Percentiles rank a stretch among this genome's conserved stretches.
Evolutionary conservation across 2,888 invertebrate species (phyloP).

Genomic region (Cephonodes hylas): DNA sequence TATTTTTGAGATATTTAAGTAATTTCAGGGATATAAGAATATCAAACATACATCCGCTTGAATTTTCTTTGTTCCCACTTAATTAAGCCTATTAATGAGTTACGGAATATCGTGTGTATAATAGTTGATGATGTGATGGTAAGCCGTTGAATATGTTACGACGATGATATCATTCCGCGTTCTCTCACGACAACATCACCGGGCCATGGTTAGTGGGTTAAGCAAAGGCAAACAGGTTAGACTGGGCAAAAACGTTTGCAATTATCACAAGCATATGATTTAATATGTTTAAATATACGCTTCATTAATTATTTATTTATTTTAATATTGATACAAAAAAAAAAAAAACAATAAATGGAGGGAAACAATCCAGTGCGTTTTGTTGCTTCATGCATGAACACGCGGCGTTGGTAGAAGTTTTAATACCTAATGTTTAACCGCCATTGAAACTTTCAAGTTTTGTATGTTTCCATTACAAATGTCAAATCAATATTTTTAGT

Average conservation of each 20-base stretch:
- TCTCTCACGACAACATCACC: conserved; percentile 32
- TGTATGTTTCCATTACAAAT: too few relatives aligned
- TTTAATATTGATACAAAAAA: background rate
- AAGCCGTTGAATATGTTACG: conserved; percentile 31
- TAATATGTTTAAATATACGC: background rate
- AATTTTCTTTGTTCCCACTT: background rate
- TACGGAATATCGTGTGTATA: conserved; percentile 25
- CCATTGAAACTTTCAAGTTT: too few relatives aligned
- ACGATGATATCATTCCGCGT: conserved; percentile 56
- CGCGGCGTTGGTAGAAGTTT: background rate
- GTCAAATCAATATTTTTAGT: background rate
- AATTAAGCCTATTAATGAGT: conserved; percentile 19
- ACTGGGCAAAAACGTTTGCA: conserved; percentile 10
- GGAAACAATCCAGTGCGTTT: background rate
- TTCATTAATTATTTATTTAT: background rate
- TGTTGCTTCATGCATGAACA: background rate
- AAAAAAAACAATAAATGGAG: background rate
- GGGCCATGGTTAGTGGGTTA: conserved; percentile 43
- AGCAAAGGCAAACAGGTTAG: conserved; percentile 47
- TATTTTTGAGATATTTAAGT: too few relatives aligned
- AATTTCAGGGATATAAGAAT: too few relatives aligned
- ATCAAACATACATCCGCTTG: background rate
- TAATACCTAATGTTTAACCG: background rate
- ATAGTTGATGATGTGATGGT: conserved; percentile 43
- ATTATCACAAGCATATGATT: background rate